Base-by-base conservation (phyloP, 2,888 invertebrate genomes). In the Cerastoderma edule region DNA sequence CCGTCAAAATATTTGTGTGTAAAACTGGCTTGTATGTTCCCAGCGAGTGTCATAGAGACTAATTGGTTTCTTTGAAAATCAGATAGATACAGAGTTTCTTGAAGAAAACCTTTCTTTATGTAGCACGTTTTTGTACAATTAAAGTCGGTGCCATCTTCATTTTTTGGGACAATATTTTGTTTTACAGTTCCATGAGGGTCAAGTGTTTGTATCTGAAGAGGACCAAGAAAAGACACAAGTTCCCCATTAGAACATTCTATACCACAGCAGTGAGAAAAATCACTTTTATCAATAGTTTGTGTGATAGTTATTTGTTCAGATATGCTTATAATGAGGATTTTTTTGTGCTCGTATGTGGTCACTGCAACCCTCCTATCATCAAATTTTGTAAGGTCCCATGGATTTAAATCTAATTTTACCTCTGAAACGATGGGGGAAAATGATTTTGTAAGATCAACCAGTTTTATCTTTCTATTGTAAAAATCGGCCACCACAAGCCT, bases 141-240 rank as follows among this genome's bases (percentile, higher is more conserved):
- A n/a, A n/a, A n/a, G 16, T 19, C 24, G 35, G 19, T 60, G 33
- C 60, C 60, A 6, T 35, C 22, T n/a, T 35, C n/a, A 13, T 60
- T 39, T 32, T 32, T 33, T 35, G 16, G 19, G 4, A 27, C 53
- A 19, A 60, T 60, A 22, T n/a, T 60, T 35, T 22, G 33, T 33
- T 35, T 35, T 22, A 60, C 60, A n/a, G 32, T 32, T 35, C 60
- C 60, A 8, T 60, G 30, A 22, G 50, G 27, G 32, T 66, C 50
- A 1, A 66, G 30, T 16, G 33, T 66, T 46, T 66, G n/a, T 30
- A 66, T 28, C n/a, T 50, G 27, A 27, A 19, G 30, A 27, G 66
- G 66, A 50, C 28, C 22, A 19, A 27, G 10, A 66, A 46, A 66
- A 8, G 66, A 46, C 48, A 66, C 66, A 0, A 66, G 50, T 50